Evolutionary conservation across 2,888 invertebrate genomes (phyloP).

Genomic region (Drosophila peninsularis): DNA sequence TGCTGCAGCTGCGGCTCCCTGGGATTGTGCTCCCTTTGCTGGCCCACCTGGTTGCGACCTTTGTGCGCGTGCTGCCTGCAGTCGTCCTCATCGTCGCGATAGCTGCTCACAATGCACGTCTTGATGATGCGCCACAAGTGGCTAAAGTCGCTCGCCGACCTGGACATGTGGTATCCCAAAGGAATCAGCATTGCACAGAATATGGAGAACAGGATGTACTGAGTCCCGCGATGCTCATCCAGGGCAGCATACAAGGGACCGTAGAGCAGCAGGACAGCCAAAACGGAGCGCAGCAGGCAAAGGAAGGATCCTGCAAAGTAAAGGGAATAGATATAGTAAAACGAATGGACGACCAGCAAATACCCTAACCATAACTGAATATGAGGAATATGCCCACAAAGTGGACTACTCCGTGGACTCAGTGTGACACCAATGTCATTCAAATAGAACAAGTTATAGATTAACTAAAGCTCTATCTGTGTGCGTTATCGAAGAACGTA

Average conservation of each 20-base stretch:
- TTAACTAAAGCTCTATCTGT: background rate
- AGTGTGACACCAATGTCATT: no score
- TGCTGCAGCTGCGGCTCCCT: conserved; percentile 33
- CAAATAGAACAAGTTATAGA: background rate
- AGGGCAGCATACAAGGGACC: conserved; percentile 95
- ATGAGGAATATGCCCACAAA: no score
- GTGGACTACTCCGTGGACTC: no score
- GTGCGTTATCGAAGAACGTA: no score
- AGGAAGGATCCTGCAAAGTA: conserved; percentile 87
- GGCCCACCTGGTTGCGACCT: conserved; percentile 25
- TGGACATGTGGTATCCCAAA: conserved; percentile 95
- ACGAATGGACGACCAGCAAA: background rate
- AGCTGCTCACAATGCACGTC: conserved; percentile 89
- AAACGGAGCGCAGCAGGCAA: conserved; percentile 91
- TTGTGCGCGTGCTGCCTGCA: conserved; percentile 51
- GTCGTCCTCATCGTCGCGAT: conserved; percentile 89
- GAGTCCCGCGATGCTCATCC: conserved; percentile 92
- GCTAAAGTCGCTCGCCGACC: conserved; percentile 95
- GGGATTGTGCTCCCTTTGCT: conserved; percentile 25
- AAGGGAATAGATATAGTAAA: background rate
- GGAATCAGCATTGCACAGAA: conserved; percentile 96
- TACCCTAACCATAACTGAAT: background rate
- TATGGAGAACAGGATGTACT: conserved; percentile 96
- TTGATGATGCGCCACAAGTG: conserved; percentile 95
- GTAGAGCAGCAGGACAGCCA: conserved; percentile 92